Percentiles rank a stretch among this genome's conserved stretches.
These are phyloP conservation scores for Gambusia affinis DNA, from an alignment of 2,113 vertebrate genomes.

Conservation along the genomic window DNA sequence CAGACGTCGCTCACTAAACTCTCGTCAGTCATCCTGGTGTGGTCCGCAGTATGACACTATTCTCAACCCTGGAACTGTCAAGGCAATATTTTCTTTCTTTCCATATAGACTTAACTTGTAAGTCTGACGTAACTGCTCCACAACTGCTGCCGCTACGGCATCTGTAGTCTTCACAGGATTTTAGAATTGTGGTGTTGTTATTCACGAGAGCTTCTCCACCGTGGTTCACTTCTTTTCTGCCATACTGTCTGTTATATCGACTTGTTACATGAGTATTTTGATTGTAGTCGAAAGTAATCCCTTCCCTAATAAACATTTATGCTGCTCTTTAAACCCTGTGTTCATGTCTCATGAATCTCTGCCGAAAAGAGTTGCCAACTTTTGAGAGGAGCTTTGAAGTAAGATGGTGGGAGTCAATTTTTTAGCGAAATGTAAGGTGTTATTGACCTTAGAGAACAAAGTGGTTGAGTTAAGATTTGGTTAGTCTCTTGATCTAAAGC, in stretches of 20 bases:
- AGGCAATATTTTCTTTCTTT: constrained; percentile 8
- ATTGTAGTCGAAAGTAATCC: constrained; percentile 35
- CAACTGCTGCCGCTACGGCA: neutral
- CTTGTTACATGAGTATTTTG: constrained; percentile 14
- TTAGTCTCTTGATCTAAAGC: too few species aligned
- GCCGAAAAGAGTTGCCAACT: too few species aligned
- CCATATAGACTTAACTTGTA: neutral
- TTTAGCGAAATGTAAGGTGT: neutral
- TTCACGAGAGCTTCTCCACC: constrained; percentile 4
- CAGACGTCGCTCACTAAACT: constrained; percentile 1
- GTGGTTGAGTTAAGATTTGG: neutral
- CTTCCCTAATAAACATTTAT: constrained; percentile 57
- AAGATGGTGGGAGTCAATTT: neutral
- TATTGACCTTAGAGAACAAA: neutral
- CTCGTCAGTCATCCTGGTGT: neutral
- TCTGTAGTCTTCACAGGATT: constrained; percentile 6
- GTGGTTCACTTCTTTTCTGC: constrained; percentile 6
- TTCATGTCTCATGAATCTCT: neutral
- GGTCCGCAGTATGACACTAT: neutral
- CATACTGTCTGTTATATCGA: constrained; percentile 11
- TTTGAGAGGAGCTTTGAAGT: neutral
- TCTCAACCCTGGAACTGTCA: constrained; percentile 24
- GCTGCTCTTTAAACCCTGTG: constrained; percentile 24
- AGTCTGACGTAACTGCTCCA: constrained; percentile 16
- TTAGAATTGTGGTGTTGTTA: neutral